Evolutionary conservation across 64 coral and sea anemone genomes (phyloP).

Genomic region (Porites lutea): DNA sequence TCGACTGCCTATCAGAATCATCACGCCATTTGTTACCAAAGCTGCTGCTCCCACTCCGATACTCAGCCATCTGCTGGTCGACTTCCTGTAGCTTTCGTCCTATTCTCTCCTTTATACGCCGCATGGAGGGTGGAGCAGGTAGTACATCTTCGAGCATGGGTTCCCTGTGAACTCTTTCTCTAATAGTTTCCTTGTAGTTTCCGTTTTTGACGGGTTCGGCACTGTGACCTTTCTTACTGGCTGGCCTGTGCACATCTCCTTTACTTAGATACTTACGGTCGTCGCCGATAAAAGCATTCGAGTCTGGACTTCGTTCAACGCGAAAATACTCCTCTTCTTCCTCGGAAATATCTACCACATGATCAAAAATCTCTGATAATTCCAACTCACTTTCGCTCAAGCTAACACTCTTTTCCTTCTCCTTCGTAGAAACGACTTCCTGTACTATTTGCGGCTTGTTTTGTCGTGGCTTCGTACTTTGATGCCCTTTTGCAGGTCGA

Average conservation of each 20-base stretch:
- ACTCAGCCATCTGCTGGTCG: neutral
- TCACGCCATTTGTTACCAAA: neutral
- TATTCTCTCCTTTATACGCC: constrained; percentile 11
- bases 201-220: neutral
- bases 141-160: neutral
- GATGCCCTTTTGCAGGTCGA: neutral
- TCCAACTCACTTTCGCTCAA: constrained; percentile 73
- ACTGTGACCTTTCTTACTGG: neutral
- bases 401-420: neutral
- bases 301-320: constrained; percentile 33
- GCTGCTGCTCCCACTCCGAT: neutral
- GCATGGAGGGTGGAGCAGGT: constrained; percentile 16
- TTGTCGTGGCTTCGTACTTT: neutral
- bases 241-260: neutral
- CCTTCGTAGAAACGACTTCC: neutral
- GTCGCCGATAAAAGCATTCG: neutral
- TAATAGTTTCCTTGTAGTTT: neutral
- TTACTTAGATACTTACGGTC: neutral
- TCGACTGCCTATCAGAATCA: neutral
- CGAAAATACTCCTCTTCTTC: constrained; percentile 64
- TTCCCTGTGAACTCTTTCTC: neutral
- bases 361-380: constrained; percentile 58
- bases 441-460: neutral
- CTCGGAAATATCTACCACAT: constrained; percentile 19
- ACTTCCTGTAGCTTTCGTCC: constrained; percentile 22